These are phyloP conservation scores for Actinia equina DNA, from an alignment of 64 coral and sea anemone genomes.

Conservation along the genomic window DNA sequence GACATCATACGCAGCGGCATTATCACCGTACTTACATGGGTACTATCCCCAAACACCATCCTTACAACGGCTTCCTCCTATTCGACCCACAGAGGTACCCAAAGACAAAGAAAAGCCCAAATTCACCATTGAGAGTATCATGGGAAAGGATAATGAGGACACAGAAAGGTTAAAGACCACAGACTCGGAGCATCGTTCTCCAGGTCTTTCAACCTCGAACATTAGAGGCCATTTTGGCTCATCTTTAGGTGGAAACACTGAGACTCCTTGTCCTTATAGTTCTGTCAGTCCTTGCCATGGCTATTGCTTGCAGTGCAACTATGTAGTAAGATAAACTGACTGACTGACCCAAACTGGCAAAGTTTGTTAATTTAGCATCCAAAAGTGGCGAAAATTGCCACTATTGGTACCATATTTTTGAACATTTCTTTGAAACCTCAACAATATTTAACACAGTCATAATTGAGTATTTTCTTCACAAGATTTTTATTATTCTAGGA, in stretches of 20 bases:
- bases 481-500: too few species aligned
- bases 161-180: background rate
- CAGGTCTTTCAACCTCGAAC: background rate
- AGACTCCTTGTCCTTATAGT: background rate
- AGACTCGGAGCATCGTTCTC: background rate
- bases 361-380: too few species aligned
- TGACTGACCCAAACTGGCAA: too few species aligned
- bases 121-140: slow-evolving; percentile 21
- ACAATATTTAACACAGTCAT: too few species aligned
- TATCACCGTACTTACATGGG: background rate
- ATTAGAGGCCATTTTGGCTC: background rate
- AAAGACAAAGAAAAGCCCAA: slow-evolving; percentile 32
- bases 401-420: too few species aligned
- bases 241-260: background rate
- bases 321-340: slow-evolving; percentile 3
- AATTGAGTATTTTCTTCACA: too few species aligned
- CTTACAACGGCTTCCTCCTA: background rate
- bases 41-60: background rate
- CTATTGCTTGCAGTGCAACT: slow-evolving; percentile 22
- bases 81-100: background rate
- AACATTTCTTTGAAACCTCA: too few species aligned
- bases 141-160: background rate
- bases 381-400: too few species aligned
- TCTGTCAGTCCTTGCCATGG: slow-evolving; percentile 12
- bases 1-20: background rate